Percentiles rank a stretch among this genome's conserved stretches.
Conservation (phyloP, 64 coral and sea anemone species). For the Orbicella faveolata region DNA sequence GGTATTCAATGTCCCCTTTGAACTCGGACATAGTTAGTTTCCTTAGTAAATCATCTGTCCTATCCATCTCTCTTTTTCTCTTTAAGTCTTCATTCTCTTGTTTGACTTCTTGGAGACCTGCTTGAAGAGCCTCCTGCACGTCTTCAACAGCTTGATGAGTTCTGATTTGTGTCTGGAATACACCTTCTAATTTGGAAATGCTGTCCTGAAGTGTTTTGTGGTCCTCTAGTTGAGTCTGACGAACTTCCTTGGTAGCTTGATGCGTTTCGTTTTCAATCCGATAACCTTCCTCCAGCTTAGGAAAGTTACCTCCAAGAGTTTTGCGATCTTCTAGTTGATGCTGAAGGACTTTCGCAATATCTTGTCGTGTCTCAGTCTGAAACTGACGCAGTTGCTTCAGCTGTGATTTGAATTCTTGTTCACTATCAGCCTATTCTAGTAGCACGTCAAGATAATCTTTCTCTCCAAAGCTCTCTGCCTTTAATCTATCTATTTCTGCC, state of each 20-base stretch:
- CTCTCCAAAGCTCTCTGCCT: slow-evolving; percentile 20
- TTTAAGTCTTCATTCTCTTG: slow-evolving; percentile 5
- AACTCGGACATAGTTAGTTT: neutral
- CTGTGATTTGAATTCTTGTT: slow-evolving; percentile 26
- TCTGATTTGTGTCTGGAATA: slow-evolving; percentile 5
- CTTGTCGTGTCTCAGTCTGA: slow-evolving; percentile 19
- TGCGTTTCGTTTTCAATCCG: neutral
- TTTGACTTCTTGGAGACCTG: slow-evolving; percentile 17
- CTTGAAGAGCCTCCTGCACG: neutral
- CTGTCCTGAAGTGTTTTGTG: slow-evolving; percentile 2
- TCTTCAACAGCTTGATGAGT: slow-evolving; percentile 6
- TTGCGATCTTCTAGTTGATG: neutral
- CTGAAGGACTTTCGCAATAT: slow-evolving; percentile 1
- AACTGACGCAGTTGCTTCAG: slow-evolving; percentile 11
- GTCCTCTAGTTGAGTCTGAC: neutral
- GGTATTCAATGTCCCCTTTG: slow-evolving; percentile 14
- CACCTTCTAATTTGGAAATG: neutral
- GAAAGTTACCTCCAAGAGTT: neutral
- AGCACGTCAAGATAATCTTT: slow-evolving; percentile 35
- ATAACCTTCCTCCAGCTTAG: neutral
- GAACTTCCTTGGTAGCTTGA: neutral
- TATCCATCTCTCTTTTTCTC: neutral
- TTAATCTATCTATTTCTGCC: slow-evolving; percentile 54
- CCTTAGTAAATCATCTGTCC: neutral
- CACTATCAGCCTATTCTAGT: slow-evolving; percentile 30